Evolutionary conservation across 1,140 invertebrate species (phyloP), one percentile per base, ranked within the genome.

Genomic region (Scaptomyza montana): DNA sequence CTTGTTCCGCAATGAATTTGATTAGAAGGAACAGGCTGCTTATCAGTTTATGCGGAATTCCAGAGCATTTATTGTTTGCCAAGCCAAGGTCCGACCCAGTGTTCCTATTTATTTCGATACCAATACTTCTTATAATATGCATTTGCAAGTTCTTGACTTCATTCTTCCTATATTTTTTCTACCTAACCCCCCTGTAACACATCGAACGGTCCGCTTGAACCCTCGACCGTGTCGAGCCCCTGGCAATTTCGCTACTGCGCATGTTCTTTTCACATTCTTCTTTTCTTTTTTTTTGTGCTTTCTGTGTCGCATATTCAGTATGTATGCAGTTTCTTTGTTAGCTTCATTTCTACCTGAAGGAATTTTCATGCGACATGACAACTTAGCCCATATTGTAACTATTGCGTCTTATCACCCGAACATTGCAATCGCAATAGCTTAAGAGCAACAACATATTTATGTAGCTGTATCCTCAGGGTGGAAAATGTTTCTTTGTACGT

Each of bases 331-430:
- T 72, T 78, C 71, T 69, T 78, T 76, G 63, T 65, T 64, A 65
- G 33, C 39, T 41, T 53, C 41, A 43, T 43, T 43, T 66, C 50
- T 86, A 87, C 82, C 82, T 86, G 68, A 72, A 74, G 78, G 62
- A 87, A 82, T 87, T 86, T 82, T 72, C 75, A 81, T 82, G 80
- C 61, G 73, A 80, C 30, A 80, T 74, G 74, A 77, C 68, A 80
- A 77, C 68, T 77, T 71, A 43, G 28, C 50, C 54, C 61, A 56
- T 57, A 77, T 43, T 43, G 39, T 68, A 73, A 61, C 66, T 67
- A 67, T 66, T 74, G 51, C 71, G 64, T 56, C 65, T 68, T 68
- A 74, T 74, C 53, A 54, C 9, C 30, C 56, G 9, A 25, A 47
- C 33, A 75, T 75, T 78, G 68, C 73, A 67, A 78, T 59, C 55